Evolutionary conservation across 2,113 vertebrate genomes (phyloP).

Genomic region (Romanogobio albipinnatus): DNA sequence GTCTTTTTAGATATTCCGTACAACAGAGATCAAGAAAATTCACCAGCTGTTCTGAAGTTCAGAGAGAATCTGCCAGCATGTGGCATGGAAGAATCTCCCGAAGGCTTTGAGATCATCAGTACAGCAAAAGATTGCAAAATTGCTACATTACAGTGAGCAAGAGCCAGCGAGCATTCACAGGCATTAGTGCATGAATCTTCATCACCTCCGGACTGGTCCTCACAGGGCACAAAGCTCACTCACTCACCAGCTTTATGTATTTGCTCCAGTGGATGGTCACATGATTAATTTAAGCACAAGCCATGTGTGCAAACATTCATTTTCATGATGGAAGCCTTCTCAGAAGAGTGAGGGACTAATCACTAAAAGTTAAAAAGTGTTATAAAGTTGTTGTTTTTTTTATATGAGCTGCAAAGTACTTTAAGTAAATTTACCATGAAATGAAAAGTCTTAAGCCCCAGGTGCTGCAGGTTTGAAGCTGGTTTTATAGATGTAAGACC

Average conservation of each 20-base stretch:
- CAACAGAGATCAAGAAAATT: not conserved
- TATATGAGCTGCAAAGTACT: constrained; percentile 26
- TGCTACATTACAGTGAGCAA: constrained; percentile 52
- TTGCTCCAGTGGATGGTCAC: constrained; percentile 32
- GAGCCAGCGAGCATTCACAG: constrained; percentile 42
- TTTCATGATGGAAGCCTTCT: constrained; percentile 44
- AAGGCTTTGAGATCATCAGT: constrained; percentile 17
- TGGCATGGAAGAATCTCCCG: not conserved
- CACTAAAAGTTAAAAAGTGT: constrained; percentile 27
- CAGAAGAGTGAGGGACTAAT: constrained; percentile 42
- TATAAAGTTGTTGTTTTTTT: constrained; percentile 33
- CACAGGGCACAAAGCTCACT: constrained; percentile 44
- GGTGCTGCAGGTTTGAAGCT: not conserved
- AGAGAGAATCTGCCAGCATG: not conserved
- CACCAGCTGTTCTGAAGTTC: not conserved
- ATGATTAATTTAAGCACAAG: constrained; percentile 45
- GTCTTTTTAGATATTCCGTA: constrained; percentile 5
- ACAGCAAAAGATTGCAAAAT: constrained; percentile 39
- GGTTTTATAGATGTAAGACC: not conserved
- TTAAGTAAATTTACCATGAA: constrained; percentile 48
- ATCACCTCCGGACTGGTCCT: constrained; percentile 40
- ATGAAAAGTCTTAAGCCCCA: constrained; percentile 21
- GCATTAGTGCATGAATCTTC: constrained; percentile 48
- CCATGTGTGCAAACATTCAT: constrained; percentile 39
- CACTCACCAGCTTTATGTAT: constrained; percentile 41